These are phyloP conservation scores for Amphimedon queenslandica DNA, from an alignment of 37 sponge, comb jelly and placozoan species.

Conservation along the genomic window DNA sequence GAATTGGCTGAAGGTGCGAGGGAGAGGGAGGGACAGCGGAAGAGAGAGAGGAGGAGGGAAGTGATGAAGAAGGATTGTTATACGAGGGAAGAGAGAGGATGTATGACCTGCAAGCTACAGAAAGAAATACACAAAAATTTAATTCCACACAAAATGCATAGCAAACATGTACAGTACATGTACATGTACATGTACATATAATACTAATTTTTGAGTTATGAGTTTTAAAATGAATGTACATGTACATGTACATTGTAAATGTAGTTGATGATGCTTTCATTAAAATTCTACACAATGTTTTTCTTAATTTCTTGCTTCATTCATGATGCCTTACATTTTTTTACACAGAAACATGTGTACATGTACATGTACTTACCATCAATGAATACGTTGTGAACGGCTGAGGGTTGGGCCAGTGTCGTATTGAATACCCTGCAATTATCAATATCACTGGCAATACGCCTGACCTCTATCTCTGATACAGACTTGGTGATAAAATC, in stretches of 20 bases:
- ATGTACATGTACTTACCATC: constrained; percentile 4
- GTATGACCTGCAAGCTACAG: neutral
- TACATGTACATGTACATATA: too few species aligned
- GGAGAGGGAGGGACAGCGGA: too few species aligned
- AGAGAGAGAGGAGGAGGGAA: neutral
- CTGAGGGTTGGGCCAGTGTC: neutral
- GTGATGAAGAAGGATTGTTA: neutral
- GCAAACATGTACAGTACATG: too few species aligned
- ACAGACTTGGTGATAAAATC: neutral
- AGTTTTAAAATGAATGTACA: too few species aligned
- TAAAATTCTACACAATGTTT: too few species aligned
- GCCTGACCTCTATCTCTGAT: neutral
- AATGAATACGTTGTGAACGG: constrained; percentile 1
- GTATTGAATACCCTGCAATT: neutral
- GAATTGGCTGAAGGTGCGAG: too few species aligned
- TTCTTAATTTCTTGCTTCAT: too few species aligned
- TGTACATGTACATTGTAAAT: too few species aligned
- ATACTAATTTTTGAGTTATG: too few species aligned
- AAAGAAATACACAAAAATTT: neutral
- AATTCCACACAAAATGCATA: neutral
- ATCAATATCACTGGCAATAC: constrained; percentile 2
- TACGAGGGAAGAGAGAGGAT: neutral
- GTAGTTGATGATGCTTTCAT: too few species aligned
- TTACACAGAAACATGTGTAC: too few species aligned
- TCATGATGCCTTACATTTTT: too few species aligned